A percentile compares a stretch with the other conserved stretches of the same genome.
These are phyloP conservation scores for Okapia johnstoni DNA, from an alignment of 2,113 vertebrate genomes.

Conservation along the genomic window DNA sequence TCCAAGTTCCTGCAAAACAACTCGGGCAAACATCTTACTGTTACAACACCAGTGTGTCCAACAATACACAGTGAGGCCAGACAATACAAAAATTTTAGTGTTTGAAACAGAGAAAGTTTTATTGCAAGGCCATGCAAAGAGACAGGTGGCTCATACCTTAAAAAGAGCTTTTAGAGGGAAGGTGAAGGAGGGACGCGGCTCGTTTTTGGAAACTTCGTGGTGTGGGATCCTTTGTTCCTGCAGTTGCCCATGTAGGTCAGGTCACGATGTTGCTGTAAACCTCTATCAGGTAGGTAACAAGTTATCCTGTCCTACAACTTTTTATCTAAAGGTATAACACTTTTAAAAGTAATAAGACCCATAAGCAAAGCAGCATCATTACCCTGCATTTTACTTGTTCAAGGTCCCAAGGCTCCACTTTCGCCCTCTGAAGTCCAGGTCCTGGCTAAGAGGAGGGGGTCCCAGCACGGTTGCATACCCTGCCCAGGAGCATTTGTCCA, in stretches of 20 bases:
- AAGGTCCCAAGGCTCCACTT: not conserved
- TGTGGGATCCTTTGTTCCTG: not conserved
- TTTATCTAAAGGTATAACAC: not conserved
- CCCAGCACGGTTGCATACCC: accelerated
- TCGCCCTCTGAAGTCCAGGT: not conserved
- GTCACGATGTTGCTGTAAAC: not conserved
- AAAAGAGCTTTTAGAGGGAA: not conserved
- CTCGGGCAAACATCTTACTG: not conserved
- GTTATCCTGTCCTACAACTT: not conserved
- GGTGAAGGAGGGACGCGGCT: accelerated
- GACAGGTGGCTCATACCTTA: not conserved
- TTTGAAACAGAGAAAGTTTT: not conserved
- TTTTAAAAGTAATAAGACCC: not conserved
- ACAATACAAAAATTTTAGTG: not conserved
- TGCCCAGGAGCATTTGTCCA: not conserved
- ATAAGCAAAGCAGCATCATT: not conserved
- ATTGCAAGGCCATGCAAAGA: not conserved
- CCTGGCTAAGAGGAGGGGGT: not conserved
- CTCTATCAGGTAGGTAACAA: not conserved
- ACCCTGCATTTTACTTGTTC: not conserved
- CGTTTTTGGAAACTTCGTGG: not conserved
- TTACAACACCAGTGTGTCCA: not conserved
- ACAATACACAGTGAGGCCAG: not conserved
- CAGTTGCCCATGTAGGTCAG: not conserved
- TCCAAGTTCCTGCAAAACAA: not conserved